Evolutionary conservation across 2,797 vertebrate species (phyloP).

Genomic region (Euphonia xanthogaster): DNA sequence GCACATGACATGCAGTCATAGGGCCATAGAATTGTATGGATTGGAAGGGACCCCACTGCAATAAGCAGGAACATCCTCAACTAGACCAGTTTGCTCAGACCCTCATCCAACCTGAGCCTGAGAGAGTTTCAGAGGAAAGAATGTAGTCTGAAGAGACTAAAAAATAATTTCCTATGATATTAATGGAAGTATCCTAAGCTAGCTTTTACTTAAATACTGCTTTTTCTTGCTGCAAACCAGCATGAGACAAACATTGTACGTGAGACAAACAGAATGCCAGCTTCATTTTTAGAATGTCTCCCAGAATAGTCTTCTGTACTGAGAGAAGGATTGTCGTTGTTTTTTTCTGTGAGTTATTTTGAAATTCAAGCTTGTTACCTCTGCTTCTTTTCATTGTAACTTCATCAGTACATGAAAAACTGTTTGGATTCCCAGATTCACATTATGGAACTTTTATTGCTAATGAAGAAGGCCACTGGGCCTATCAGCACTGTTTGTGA

Average conservation of each 20-base stretch:
- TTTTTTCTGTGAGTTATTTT: background rate
- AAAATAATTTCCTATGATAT: background rate
- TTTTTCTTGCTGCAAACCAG: background rate
- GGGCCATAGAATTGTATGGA: background rate
- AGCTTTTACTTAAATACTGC: background rate
- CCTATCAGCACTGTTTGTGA: background rate
- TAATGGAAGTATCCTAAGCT: accelerated
- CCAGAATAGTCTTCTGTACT: background rate
- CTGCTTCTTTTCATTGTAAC: background rate
- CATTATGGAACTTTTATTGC: background rate
- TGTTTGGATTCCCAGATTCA: background rate
- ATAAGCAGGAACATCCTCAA: background rate
- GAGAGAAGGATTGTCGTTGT: background rate
- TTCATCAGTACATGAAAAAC: background rate
- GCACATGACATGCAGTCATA: background rate
- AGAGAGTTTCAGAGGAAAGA: background rate
- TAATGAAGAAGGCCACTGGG: background rate
- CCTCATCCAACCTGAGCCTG: background rate
- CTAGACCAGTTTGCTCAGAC: background rate
- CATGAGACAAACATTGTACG: background rate
- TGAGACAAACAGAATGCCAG: background rate
- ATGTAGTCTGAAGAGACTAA: background rate
- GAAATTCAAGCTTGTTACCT: background rate
- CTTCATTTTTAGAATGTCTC: background rate
- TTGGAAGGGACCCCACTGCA: background rate